Conservation (phyloP, 2,113 vertebrate species). For the Cebus imitator region DNA sequence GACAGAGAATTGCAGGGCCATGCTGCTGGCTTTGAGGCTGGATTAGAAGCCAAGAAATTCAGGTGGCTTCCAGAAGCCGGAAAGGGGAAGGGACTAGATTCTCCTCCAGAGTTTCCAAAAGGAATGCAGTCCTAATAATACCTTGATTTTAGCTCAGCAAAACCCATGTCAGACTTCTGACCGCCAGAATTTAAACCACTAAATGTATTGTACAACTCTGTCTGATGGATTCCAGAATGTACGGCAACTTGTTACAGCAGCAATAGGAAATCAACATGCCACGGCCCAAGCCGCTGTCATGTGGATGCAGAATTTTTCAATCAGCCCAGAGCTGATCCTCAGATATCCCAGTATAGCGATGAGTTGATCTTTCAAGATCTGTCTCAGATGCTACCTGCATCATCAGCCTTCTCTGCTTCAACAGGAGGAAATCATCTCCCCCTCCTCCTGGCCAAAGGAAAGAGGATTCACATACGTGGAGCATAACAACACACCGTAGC, state of each 20-base stretch:
- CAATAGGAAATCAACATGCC: background rate
- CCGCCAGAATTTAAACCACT: background rate
- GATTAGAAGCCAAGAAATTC: background rate
- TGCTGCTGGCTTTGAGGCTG: background rate
- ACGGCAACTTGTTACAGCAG: background rate
- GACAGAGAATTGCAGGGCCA: background rate
- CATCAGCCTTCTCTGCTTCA: background rate
- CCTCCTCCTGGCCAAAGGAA: background rate
- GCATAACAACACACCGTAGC: fast-evolving
- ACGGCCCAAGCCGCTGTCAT: background rate
- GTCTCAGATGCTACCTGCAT: background rate
- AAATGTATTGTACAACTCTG: background rate
- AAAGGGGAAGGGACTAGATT: background rate
- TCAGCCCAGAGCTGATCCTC: background rate
- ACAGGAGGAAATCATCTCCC: too few relatives aligned
- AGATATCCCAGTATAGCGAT: background rate
- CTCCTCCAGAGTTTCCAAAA: background rate
- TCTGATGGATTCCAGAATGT: too few relatives aligned
- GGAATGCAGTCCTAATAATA: background rate
- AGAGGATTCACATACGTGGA: background rate
- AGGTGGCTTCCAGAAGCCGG: background rate
- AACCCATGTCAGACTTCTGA: background rate
- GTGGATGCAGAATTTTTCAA: background rate
- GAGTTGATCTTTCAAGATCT: background rate
- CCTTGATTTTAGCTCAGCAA: background rate